A percentile compares a stretch with the other conserved stretches of the same genome.
These are phyloP conservation scores for Leptopilina clavipes DNA, from an alignment of 1,140 invertebrate species.

Conservation along the genomic window DNA sequence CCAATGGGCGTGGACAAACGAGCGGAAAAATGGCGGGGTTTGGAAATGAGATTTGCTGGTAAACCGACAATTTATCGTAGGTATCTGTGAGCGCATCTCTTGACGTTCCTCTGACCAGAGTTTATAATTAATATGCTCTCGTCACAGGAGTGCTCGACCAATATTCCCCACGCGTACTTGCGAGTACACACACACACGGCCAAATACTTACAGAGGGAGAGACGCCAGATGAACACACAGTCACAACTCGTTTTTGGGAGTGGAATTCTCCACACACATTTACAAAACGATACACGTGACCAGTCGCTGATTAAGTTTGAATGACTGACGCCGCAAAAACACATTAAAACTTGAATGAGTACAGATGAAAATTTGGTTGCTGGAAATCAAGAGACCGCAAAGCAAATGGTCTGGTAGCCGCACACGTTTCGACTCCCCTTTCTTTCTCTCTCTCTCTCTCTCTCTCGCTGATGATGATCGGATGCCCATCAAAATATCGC, in stretches of 20 bases:
- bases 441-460: conserved; percentile 46
- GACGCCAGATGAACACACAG: background rate
- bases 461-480: conserved; percentile 52
- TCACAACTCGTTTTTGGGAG: background rate
- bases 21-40: conserved; percentile 65
- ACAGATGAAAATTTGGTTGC: conserved; percentile 74
- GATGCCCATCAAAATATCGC: conserved; percentile 65
- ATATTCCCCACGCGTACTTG: conserved; percentile 63
- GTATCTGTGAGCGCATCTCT: conserved; percentile 72
- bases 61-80: conserved; percentile 75
- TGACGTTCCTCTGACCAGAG: conserved; percentile 72
- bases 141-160: conserved; percentile 68
- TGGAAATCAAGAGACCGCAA: conserved; percentile 73
- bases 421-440: conserved; percentile 54
- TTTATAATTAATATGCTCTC: conserved; percentile 75
- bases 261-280: conserved; percentile 19
- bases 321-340: conserved; percentile 75
- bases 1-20: conserved; percentile 61
- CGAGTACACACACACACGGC: conserved; percentile 49
- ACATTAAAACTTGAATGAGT: conserved; percentile 75
- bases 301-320: conserved; percentile 72
- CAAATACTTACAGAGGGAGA: conserved; percentile 40
- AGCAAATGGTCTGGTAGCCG: conserved; percentile 71
- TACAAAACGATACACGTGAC: conserved; percentile 46
- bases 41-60: conserved; percentile 75